Evolutionary conservation across 2,888 invertebrate genomes (phyloP).

Genomic region (Acrocyrtus sp.): DNA sequence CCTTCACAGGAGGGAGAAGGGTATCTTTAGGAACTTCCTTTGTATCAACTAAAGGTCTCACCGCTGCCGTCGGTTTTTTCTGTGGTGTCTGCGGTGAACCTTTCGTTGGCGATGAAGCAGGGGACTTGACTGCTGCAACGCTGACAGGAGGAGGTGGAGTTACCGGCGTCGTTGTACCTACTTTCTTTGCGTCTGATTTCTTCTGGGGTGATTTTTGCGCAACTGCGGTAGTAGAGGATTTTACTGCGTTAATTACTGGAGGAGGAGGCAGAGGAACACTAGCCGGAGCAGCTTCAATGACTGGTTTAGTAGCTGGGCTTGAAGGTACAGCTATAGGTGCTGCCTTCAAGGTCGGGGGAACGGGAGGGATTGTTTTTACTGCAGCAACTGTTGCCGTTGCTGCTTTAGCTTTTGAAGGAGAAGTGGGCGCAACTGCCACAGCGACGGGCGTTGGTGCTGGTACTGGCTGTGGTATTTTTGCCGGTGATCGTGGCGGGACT

Average conservation of each 20-base stretch:
- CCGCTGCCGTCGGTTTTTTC: slow-evolving; percentile 49
- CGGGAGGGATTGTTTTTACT: neutral
- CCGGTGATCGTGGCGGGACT: neutral
- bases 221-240: too few relatives aligned
- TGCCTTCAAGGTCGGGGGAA: neutral
- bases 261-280: too few relatives aligned
- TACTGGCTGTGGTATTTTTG: neutral
- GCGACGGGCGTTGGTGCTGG: neutral
- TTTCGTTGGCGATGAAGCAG: neutral
- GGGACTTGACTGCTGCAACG: neutral
- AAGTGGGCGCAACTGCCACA: neutral
- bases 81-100: neutral
- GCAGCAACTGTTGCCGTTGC: neutral
- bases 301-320: too few relatives aligned
- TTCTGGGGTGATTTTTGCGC: too few relatives aligned
- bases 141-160: neutral
- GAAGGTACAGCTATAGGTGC: neutral
- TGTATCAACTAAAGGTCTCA: slow-evolving; percentile 43
- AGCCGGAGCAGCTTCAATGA: too few relatives aligned
- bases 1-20: slow-evolving; percentile 7
- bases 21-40: slow-evolving; percentile 32
- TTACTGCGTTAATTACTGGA: too few relatives aligned
- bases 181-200: too few relatives aligned
- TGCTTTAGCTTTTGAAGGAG: too few relatives aligned
- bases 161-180: too few relatives aligned